Base-by-base conservation (phyloP, 2,113 vertebrate genomes). In the Laticauda laticaudata region DNA sequence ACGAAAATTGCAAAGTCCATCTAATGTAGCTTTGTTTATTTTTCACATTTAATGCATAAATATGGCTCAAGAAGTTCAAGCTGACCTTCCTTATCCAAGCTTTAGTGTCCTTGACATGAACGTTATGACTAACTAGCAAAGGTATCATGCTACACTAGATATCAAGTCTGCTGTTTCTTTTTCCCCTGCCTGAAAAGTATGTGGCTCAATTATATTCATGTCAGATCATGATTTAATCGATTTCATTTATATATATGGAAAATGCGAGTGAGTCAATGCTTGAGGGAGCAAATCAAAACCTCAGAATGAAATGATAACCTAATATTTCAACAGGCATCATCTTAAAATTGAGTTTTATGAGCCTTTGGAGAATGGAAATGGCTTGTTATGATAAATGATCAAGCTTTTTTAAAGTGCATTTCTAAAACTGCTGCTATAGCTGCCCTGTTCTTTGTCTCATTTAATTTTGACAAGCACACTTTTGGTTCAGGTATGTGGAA, bases 291-390 rank as follows among this genome's bases (percentile, higher is more conserved):
- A 93, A 87, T 90, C 81, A 86, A 93, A 90, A 87, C 56, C n/a
- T 64, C 39, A 61, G 55, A 86, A 86, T 54, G 45, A 29, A 93
- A n/a, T 0, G 75, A 87, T 89, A 90, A 85, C n/a, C 55, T 59
- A 29, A 54, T 93, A 93, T 93, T 93, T 93, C 92, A 90, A 54
- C 14, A 26, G 45, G 86, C 90, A 64, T 90, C 75, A 87, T 87
- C 86, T 93, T 93, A 90, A 90, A 93, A 54, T 39, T 34, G 89
- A 93, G 48, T 64, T 93, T 90, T 93, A 93, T 34, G 89, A 48
- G 89, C 21, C 92, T 90, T 90, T n/a, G 81, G 89, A 90, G 92
- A 64, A 3, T 29, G 56, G 81, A 87, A 90, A 5, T 34, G 56
- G 89, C 54, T 90, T 34, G 34, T 21, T 20, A 87, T 93, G 89